Evolutionary conservation across 2,113 vertebrate species (phyloP).

Genomic region (Amia ocellicauda): DNA sequence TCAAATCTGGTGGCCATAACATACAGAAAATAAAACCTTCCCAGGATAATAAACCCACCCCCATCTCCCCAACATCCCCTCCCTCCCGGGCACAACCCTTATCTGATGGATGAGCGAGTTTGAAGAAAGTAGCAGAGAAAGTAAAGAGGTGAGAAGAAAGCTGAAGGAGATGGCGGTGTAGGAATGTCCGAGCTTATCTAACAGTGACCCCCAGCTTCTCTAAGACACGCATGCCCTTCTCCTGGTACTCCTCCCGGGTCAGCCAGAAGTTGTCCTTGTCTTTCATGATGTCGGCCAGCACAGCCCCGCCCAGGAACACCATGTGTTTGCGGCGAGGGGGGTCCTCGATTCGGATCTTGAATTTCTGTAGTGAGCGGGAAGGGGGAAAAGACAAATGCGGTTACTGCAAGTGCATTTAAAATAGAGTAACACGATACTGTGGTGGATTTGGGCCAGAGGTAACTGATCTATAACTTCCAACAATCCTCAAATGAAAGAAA

Average conservation of each 20-base stretch:
- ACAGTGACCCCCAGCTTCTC: constrained; percentile 98
- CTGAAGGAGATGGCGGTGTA: constrained; percentile 39
- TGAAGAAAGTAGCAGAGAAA: constrained; percentile 60
- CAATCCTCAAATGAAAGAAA: too few relatives aligned
- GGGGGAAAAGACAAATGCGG: background rate
- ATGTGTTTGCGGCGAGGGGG: constrained; percentile 97
- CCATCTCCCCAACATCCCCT: constrained; percentile 46
- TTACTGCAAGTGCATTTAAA: background rate
- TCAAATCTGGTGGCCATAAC: constrained; percentile 64
- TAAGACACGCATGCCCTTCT: constrained; percentile 93
- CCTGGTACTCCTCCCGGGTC: constrained; percentile 94
- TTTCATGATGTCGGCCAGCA: constrained; percentile 98
- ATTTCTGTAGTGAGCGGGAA: constrained; percentile 74
- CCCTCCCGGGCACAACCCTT: constrained; percentile 56
- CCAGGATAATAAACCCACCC: constrained; percentile 45
- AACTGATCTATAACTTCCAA: too few relatives aligned
- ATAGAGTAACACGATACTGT: too few relatives aligned
- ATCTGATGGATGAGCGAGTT: constrained; percentile 64
- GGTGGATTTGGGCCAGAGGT: too few relatives aligned
- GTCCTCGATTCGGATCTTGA: constrained; percentile 96
- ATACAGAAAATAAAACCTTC: constrained; percentile 65
- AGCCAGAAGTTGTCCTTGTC: constrained; percentile 99
- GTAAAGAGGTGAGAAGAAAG: constrained; percentile 12
- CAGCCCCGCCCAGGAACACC: constrained; percentile 94
- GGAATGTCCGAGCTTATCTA: constrained; percentile 78